These are phyloP conservation scores for Machimus atricapillus DNA, from an alignment of 2,888 invertebrate genomes.

Conservation along the genomic window DNA sequence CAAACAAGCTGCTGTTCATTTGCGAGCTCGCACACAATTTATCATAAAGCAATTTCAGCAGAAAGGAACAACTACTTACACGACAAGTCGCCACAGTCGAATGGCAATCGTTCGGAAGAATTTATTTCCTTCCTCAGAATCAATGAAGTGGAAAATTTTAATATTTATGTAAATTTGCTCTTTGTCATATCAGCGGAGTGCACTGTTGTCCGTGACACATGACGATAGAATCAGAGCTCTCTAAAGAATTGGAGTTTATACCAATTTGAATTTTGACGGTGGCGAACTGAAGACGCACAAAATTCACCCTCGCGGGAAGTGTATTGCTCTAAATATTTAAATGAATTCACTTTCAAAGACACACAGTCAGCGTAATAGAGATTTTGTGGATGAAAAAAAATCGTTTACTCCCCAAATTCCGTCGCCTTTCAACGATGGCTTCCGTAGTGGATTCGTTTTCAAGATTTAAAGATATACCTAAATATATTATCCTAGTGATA, in stretches of 20 bases:
- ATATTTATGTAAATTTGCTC: conserved; percentile 14
- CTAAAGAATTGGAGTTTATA: background rate
- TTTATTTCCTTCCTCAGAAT: background rate
- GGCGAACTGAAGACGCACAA: background rate
- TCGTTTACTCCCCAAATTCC: background rate
- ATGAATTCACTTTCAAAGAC: background rate
- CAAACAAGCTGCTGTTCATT: background rate
- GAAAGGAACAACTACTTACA: background rate
- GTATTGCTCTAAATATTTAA: background rate
- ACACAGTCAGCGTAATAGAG: background rate
- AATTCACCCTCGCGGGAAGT: background rate
- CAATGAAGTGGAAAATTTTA: conserved; percentile 19
- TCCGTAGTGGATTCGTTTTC: background rate
- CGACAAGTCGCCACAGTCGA: background rate
- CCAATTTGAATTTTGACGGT: background rate
- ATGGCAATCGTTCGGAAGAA: background rate
- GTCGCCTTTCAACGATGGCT: background rate
- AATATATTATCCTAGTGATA: too few relatives aligned
- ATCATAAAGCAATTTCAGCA: background rate
- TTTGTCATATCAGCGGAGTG: background rate
- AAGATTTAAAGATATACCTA: background rate
- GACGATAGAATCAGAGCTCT: background rate
- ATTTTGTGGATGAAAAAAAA: background rate
- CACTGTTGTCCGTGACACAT: conserved; percentile 5
- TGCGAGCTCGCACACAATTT: background rate